These are phyloP conservation scores for Ooceraea biroi DNA, from an alignment of 1,140 invertebrate genomes.

Conservation along the genomic window DNA sequence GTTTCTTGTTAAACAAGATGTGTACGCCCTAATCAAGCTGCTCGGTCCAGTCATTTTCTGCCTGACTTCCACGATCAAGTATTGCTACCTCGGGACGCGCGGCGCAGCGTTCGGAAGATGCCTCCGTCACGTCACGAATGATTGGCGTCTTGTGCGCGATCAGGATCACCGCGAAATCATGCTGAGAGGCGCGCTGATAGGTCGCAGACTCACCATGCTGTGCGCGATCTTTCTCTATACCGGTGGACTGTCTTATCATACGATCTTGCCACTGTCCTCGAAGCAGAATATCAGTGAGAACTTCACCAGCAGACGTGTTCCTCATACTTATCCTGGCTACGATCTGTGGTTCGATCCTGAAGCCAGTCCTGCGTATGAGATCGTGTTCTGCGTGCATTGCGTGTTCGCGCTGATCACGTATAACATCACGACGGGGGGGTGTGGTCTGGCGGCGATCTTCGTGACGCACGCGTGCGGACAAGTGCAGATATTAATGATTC, in stretches of 20 bases:
- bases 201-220: slow-evolving; percentile 54
- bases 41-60: slow-evolving; percentile 39
- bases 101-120: slow-evolving; percentile 35
- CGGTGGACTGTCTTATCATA: slow-evolving; percentile 68
- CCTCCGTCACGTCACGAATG: slow-evolving; percentile 61
- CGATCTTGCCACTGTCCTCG: slow-evolving; percentile 61
- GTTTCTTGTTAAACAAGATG: slow-evolving; percentile 14
- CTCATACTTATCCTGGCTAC: slow-evolving; percentile 73
- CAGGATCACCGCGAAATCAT: slow-evolving; percentile 50
- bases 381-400: slow-evolving; percentile 72
- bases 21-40: slow-evolving; percentile 37
- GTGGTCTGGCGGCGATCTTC: slow-evolving; percentile 73
- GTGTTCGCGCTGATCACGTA: slow-evolving; percentile 71
- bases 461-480: slow-evolving; percentile 77
- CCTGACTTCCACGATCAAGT: slow-evolving; percentile 53
- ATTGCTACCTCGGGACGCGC: slow-evolving; percentile 36
- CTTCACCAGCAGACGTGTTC: slow-evolving; percentile 29
- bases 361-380: slow-evolving; percentile 73
- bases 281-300: slow-evolving; percentile 31
- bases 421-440: slow-evolving; percentile 68
- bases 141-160: slow-evolving; percentile 65
- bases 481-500: slow-evolving; percentile 61
- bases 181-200: slow-evolving; percentile 55
- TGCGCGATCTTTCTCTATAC: slow-evolving; percentile 63
- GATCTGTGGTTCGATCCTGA: slow-evolving; percentile 71